Evolutionary conservation across 2,113 vertebrate genomes (phyloP), one percentile per base, ranked within the genome.

Genomic region (Hoplias malabaricus): DNA sequence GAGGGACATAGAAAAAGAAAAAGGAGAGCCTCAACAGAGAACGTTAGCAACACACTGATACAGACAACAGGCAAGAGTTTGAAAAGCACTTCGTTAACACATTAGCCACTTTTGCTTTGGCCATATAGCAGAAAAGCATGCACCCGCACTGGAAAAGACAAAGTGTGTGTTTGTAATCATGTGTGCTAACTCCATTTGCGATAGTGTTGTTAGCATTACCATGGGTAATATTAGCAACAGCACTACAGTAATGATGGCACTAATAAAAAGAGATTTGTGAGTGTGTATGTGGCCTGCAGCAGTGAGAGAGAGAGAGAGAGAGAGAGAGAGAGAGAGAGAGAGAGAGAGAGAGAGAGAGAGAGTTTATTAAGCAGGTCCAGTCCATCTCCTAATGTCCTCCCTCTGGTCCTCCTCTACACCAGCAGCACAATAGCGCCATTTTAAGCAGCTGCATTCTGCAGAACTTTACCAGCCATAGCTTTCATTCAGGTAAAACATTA

Each of bases 301-400:
- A 31, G 57, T 21, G 33, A 36, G 33, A 2, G 57, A 19, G 57
- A 0, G 5, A 33, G 56, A 46, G 19, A 54, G 21, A 71, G 14
- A 33, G 43, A 27, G 40, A 34, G 57, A 31, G 56, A 48, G 56
- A 73, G 21, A 62, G 34, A 46, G 16, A 57, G 36, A 59, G 42
- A 66, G 31, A 53, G 73, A 75, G 36, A 57, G 53, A 14, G 8
- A 31, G 25, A 27, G 43, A 27, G 62, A 48, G 27, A 75, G 40
- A 25, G 29, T 77, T 36, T 21, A 53, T 53, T 69, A 53, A 59
- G 75, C 57, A 63, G 59, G 31, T 63, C 59, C 21, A n/a, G 59
- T 63, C 33, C 59, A 63, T 63, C 59, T 63, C 59, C 34, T 63
- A 63, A 63, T 63, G 59, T 63, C 59, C 59, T 36, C 57, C 33